Evolutionary conservation across 2,113 vertebrate genomes (phyloP), one percentile per base, ranked within the genome.

Genomic region (Myodes glareolus): DNA sequence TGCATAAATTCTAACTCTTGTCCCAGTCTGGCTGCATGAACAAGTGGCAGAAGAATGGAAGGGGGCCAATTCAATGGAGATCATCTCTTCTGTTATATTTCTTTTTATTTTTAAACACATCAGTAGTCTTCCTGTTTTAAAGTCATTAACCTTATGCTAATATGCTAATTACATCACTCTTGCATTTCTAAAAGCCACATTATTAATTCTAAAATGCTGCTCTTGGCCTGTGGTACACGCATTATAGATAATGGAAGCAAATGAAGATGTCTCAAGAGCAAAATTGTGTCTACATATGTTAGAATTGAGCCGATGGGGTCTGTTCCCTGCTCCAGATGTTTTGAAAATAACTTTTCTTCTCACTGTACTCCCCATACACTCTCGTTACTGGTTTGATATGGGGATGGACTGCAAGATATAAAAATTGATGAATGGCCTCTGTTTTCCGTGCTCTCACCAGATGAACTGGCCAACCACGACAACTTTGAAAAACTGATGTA

Each of bases 381-480:
- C 61, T 91, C 17, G 63, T 94, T 96, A 63, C 93, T 91, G 76
- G 86, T n/a, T 88, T 95, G 58, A 21, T 80, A 87, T 95, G 91
- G 68, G 27, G 47, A n/a, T 70, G 42, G 55, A 70, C 5, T 90
- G 27, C 61, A 94, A 90, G 68, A 52, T 92, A 21, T 86, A 70
- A 85, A 89, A 96, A 61, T 13, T 97, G 67, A 96, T 80, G 86
- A 47, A 75, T 47, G 84, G 6, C 81, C 93, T 96, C 80, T 73
- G 75, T 61, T 68, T 97, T 75, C 92, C 93, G 70, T 94, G 73
- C 90, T 94, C 91, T 94, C 78, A 96, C 50, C 88, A 94, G 68
- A 50, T 58, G 94, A 96, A 92, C 39, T 85, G 77, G 45, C 77
- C 68, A 97, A 98, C 98, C 87, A 73, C 2, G 25, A 96, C 94